A percentile compares a stretch with the other conserved stretches of the same genome.
phyloP scores from a whole-genome alignment of 2,888 invertebrate genomes.

The Silvanus unidentatus region DNA sequence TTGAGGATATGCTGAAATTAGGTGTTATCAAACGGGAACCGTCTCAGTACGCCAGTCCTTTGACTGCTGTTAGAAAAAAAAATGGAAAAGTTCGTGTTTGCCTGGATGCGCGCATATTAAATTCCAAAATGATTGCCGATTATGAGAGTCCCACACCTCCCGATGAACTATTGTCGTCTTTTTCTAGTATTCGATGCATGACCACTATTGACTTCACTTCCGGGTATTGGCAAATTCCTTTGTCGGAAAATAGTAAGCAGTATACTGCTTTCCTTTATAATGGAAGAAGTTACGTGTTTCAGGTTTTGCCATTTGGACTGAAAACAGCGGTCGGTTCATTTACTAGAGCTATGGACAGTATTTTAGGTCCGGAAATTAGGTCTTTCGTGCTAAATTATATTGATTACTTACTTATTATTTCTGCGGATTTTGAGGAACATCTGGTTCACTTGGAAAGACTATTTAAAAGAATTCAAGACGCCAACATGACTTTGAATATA shows the following conservation, averaged over 20 bases:
- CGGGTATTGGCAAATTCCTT: neutral
- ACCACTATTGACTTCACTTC: neutral
- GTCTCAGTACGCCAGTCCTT: neutral
- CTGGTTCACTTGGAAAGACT: neutral
- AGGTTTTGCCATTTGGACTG: conserved; percentile 24
- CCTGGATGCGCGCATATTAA: neutral
- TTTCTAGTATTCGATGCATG: neutral
- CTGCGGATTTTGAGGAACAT: neutral
- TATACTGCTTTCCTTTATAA: neutral
- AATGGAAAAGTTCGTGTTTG: neutral
- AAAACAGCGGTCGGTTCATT: conserved; percentile 27
- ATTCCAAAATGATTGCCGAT: neutral
- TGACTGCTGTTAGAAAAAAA: neutral
- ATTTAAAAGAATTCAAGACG: too few relatives aligned
- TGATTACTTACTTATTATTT: neutral
- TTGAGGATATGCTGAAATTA: neutral
- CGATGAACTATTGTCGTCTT: neutral
- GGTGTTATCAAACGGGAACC: neutral
- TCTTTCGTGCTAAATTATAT: neutral
- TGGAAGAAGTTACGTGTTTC: conserved; percentile 18
- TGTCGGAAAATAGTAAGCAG: neutral
- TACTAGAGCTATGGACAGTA: conserved; percentile 19
- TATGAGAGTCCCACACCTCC: neutral
- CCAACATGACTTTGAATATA: too few relatives aligned
- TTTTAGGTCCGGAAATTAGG: conserved; percentile 15